Base-by-base conservation (phyloP, 1,140 invertebrate genomes). In the Drosophila tropicalis region DNA sequence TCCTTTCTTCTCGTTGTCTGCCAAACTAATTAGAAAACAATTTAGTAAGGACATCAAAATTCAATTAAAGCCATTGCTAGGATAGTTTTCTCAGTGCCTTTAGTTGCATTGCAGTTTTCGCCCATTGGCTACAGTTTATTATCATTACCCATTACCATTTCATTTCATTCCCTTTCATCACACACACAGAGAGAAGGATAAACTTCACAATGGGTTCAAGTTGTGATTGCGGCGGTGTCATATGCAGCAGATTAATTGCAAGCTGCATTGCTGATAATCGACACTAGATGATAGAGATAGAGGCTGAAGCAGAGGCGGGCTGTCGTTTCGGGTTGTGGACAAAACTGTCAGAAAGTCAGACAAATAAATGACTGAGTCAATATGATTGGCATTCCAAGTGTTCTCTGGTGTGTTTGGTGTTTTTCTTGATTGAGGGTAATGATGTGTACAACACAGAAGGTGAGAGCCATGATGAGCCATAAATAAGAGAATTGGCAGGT, bases 11-110 rank as follows among this genome's bases (percentile, higher is more conserved):
- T 34, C 64, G 65, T 76, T 76, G 73, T 70, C 74, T 76, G 72
- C 56, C 74, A 87, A 87, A 87, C 84, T 87, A 87, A 87, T 87
- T 87, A 87, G 84, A 89, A 87, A 87, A 87, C 84, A 87, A 87
- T 87, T 87, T 87, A 85, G 84, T 72, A 80, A 87, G 84, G 84
- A 89, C 84, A 87, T 87, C 84, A 87, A 89, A 87, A 87, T 87
- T 87, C 84, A 87, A 87, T 87, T 87, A 87, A 87, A 87, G 84
- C 77, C 80, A 89, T 89, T 87, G 73, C 44, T 19, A 39, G 36
- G 12, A 22, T 51, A 76, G 84, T 82, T 87, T 29, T 89, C 44
- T 51, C 44, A 51, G 44, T 84, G 79, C 87, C 83, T 82, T 87
- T 87, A 83, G 83, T 87, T 22, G 76, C 70, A 83, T 47, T 89